Conservation (phyloP, 1,140 invertebrate genomes). For the Lordiphosa clarofinis region DNA sequence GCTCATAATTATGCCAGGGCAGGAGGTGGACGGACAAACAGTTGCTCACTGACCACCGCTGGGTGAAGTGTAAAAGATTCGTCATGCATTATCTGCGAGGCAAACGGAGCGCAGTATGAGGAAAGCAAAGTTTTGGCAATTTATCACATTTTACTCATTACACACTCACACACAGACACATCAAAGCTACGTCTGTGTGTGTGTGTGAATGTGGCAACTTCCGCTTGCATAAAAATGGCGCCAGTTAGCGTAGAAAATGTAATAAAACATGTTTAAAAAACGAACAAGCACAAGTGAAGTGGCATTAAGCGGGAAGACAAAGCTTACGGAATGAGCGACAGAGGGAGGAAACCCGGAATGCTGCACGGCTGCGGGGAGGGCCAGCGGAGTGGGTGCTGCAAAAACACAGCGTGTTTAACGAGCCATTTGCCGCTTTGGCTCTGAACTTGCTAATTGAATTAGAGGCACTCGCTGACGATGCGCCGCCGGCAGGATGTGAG, state of each 20-base stretch:
- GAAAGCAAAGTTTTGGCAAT: constrained; percentile 59
- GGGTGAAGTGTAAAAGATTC: constrained; percentile 56
- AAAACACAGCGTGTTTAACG: constrained; percentile 74
- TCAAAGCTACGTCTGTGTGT: constrained; percentile 3
- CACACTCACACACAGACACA: constrained; percentile 39
- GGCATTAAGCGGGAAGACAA: constrained; percentile 55
- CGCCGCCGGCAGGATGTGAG: constrained; percentile 44
- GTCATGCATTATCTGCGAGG: constrained; percentile 50
- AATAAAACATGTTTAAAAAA: constrained; percentile 71
- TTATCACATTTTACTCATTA: constrained; percentile 72
- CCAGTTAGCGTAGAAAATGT: constrained; percentile 43
- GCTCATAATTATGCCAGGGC: constrained; percentile 62
- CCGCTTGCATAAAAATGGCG: constrained; percentile 66
- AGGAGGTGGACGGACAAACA: constrained; percentile 16
- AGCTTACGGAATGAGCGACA: constrained; percentile 65
- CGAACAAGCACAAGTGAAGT: constrained; percentile 58
- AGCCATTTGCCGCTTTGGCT: constrained; percentile 75
- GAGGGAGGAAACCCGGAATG: not conserved
- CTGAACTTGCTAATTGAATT: constrained; percentile 76
- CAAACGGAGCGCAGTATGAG: constrained; percentile 11
- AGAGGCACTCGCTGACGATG: constrained; percentile 50
- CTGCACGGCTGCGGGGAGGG: not conserved
- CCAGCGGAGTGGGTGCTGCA: constrained; percentile 4
- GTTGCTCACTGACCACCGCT: constrained; percentile 30
- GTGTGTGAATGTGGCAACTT: constrained; percentile 32